A percentile compares a stretch with the other conserved stretches of the same genome.
These are phyloP conservation scores for Dendrocincla fuliginosa DNA, from an alignment of 2,797 vertebrate genomes.

Conservation along the genomic window DNA sequence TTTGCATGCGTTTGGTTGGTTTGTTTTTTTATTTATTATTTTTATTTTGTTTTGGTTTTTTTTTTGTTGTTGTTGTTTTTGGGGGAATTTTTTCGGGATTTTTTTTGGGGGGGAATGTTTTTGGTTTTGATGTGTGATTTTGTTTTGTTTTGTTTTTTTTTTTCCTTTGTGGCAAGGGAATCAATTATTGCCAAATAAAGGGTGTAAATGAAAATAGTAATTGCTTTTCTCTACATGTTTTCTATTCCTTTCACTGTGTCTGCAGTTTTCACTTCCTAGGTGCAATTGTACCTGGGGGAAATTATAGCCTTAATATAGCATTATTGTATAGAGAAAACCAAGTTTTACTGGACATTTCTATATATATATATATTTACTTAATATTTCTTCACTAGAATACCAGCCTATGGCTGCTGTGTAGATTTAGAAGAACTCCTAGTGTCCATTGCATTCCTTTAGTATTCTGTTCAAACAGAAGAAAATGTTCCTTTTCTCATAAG, in stretches of 20 bases:
- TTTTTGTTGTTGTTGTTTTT: too few relatives aligned
- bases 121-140: too few relatives aligned
- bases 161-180: background rate
- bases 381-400: background rate
- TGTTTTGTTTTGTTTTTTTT: too few relatives aligned
- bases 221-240: background rate
- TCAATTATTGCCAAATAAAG: background rate
- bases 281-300: background rate
- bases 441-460: background rate
- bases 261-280: background rate
- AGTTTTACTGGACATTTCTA: background rate
- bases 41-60: too few relatives aligned
- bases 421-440: background rate
- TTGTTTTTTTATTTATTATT: background rate
- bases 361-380: background rate
- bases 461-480: background rate
- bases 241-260: background rate
- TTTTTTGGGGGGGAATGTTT: too few relatives aligned
- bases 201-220: background rate
- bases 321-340: background rate
- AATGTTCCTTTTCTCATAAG: background rate
- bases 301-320: background rate
- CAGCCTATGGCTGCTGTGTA: background rate
- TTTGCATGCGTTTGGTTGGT: background rate
- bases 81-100: too few relatives aligned